Conservation (phyloP, 2,113 vertebrate species). For the Neolamprologus toae region DNA sequence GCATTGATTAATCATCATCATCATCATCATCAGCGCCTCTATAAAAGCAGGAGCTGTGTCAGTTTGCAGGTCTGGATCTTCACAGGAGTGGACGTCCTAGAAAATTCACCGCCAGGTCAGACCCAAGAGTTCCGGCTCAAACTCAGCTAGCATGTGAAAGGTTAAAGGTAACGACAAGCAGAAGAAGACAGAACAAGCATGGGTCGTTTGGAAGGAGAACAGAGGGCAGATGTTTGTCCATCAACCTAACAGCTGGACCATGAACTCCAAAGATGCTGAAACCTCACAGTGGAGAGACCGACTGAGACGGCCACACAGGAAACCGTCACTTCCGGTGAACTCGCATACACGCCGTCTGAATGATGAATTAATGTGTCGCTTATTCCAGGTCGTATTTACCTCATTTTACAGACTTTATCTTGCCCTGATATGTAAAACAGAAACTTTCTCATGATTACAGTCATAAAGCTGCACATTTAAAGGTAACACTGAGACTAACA, state of each 20-base stretch:
- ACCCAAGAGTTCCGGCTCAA: not conserved
- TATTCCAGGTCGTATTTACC: not conserved
- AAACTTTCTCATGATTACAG: rapidly evolving
- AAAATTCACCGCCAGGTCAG: not conserved
- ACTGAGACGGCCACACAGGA: not conserved
- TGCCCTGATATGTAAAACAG: not conserved
- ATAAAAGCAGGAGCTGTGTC: not conserved
- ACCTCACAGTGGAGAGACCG: rapidly evolving
- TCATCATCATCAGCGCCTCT: not conserved
- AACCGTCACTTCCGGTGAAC: not conserved
- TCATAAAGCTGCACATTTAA: rapidly evolving
- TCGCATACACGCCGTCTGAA: rapidly evolving
- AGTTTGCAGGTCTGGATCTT: not conserved
- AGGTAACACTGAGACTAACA: not conserved
- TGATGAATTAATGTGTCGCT: rapidly evolving
- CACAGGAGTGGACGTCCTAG: not conserved
- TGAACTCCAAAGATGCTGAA: not conserved
- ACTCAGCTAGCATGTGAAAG: not conserved
- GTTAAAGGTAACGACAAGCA: not conserved
- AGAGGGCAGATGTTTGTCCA: not conserved
- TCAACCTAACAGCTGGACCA: not conserved
- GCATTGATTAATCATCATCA: not conserved
- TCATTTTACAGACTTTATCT: not conserved
- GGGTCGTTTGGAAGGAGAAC: rapidly evolving
- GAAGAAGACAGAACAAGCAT: not conserved